Percentiles rank a stretch among this genome's conserved stretches.
phyloP scores from a whole-genome alignment of 2,113 vertebrate genomes.

The Sinosuthora webbiana region DNA sequence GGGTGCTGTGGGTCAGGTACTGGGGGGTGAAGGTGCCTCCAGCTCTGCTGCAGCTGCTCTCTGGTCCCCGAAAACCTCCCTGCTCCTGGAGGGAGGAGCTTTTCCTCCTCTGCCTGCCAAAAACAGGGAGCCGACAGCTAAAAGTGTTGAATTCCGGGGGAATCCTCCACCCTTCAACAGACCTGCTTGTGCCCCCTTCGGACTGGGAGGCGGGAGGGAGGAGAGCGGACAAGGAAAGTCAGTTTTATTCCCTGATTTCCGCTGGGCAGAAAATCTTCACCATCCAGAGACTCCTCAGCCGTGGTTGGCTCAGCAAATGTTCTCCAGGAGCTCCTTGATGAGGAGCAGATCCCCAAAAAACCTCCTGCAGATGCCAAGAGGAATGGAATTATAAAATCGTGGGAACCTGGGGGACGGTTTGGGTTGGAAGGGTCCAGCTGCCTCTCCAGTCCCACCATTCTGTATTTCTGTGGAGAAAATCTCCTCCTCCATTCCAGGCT shows the following conservation, averaged over 20 bases:
- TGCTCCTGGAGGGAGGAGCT: background rate
- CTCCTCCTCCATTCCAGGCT: background rate
- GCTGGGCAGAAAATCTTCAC: background rate
- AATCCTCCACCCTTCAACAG: background rate
- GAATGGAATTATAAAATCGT: accelerated
- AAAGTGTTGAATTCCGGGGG: background rate
- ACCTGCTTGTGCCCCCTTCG: accelerated
- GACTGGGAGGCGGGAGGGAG: no score
- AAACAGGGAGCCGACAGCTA: background rate
- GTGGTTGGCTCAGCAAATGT: background rate
- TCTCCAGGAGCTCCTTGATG: background rate
- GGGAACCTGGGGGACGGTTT: background rate
- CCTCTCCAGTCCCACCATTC: background rate
- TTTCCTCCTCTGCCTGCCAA: background rate
- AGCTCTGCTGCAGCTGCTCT: background rate
- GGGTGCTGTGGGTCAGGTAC: background rate
- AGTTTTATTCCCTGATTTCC: background rate
- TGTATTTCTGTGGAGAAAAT: background rate
- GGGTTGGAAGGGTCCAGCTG: background rate
- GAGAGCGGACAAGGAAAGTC: background rate
- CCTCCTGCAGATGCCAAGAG: background rate
- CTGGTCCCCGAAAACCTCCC: background rate
- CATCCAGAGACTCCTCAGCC: background rate
- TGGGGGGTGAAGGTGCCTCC: background rate
- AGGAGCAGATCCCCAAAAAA: background rate